These are phyloP conservation scores for Andrena hattorfiana DNA, from an alignment of 2,888 invertebrate genomes.

Conservation along the genomic window DNA sequence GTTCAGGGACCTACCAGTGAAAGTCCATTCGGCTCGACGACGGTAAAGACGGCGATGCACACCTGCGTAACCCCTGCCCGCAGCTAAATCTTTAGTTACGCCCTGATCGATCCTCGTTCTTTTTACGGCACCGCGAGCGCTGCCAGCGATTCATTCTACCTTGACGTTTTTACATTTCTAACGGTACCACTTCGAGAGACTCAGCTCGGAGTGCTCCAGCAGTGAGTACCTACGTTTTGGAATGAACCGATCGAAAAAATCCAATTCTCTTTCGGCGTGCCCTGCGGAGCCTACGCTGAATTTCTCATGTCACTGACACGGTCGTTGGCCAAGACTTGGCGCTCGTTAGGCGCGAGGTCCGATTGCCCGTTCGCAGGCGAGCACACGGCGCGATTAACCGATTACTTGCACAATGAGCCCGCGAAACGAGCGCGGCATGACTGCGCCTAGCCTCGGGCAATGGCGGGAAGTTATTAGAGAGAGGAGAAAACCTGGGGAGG, in stretches of 20 bases:
- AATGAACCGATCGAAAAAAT: no score
- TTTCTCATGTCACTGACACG: no score
- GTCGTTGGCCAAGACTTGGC: no score
- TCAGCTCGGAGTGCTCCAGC: no score
- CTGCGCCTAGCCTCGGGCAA: neutral
- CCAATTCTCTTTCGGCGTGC: no score
- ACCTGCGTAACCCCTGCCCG: constrained; percentile 59
- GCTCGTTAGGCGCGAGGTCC: no score
- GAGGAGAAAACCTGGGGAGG: neutral
- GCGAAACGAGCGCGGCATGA: neutral
- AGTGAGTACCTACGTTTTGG: no score
- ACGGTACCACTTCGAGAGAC: neutral
- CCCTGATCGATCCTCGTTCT: neutral
- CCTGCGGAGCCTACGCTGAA: no score
- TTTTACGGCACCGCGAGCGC: neutral
- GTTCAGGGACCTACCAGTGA: constrained; percentile 83
- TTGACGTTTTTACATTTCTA: neutral
- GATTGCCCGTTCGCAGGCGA: no score
- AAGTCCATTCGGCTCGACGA: constrained; percentile 74
- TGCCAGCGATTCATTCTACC: neutral
- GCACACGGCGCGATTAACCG: no score
- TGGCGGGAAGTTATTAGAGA: neutral
- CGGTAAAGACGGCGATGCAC: constrained; percentile 62
- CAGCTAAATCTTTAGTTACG: constrained; percentile 19
- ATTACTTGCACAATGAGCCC: no score